These are phyloP conservation scores for Bembecia ichneumoniformis DNA, from an alignment of 2,888 invertebrate species.

Conservation along the genomic window DNA sequence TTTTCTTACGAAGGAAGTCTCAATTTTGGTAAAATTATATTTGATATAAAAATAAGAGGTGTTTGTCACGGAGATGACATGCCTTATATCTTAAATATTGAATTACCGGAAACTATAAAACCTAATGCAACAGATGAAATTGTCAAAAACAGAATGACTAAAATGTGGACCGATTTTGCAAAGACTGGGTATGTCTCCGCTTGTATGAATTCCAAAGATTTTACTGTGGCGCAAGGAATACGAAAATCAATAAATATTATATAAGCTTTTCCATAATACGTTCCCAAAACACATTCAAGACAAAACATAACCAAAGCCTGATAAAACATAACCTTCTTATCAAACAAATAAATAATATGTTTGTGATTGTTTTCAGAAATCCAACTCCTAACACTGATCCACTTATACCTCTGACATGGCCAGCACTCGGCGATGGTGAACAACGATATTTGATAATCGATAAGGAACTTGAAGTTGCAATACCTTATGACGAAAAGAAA, in stretches of 20 bases:
- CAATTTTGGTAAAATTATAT: slow-evolving; percentile 61
- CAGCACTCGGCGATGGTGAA: slow-evolving; percentile 17
- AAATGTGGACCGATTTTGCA: slow-evolving; percentile 77
- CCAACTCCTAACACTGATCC: slow-evolving; percentile 43
- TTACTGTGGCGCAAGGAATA: not conserved
- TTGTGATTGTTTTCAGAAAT: slow-evolving; percentile 26
- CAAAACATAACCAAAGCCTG: too few species aligned
- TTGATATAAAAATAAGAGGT: slow-evolving; percentile 57
- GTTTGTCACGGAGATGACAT: slow-evolving; percentile 75
- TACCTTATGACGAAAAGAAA: slow-evolving; percentile 17
- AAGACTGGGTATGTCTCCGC: slow-evolving; percentile 47
- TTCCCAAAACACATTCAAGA: not conserved
- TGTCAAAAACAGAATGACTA: slow-evolving; percentile 56
- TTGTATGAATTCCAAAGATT: too few species aligned
- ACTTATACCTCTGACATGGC: slow-evolving; percentile 41
- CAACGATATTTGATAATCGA: not conserved
- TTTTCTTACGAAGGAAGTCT: slow-evolving; percentile 71
- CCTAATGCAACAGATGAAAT: slow-evolving; percentile 34
- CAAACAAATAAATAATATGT: not conserved
- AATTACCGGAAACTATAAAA: slow-evolving; percentile 22
- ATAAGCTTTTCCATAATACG: not conserved
- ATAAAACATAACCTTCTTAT: not conserved
- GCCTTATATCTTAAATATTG: slow-evolving; percentile 67
- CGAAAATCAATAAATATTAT: not conserved
- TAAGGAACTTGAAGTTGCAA: not conserved